Base-by-base conservation (phyloP, 2,888 invertebrate species). In the Resseliella maxima region DNA sequence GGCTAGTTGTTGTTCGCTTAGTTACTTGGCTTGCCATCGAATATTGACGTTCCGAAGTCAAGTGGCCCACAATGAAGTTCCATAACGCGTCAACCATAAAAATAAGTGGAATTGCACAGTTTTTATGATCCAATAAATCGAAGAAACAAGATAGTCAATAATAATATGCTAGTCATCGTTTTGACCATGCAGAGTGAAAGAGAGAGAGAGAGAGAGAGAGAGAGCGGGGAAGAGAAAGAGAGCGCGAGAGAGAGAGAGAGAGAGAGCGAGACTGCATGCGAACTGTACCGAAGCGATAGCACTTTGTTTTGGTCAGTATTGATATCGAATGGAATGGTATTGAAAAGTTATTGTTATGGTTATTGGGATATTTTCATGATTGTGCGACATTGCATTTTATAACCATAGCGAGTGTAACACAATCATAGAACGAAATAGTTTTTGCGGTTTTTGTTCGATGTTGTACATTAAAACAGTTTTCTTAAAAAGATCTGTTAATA, bases 21-120 rank as follows among this genome's bases (percentile, higher is more conserved):
- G n/a, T 24, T 24, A n/a, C n/a, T 59, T 59, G 59, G 59, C 24
- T 3, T 50, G 10, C 2, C 12, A 12, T 12, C 5, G 41, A 5
- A 50, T 18, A 50, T 12, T 8, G 59, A 31, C 31, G 59, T 59
- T 24, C n/a, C 59, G 31, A 72, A 31, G 72, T 72, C 72, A 72
- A 72, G 72, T 31, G 35, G 15, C 24, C 59, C n/a, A n/a, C n/a
- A 31, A 35, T 72, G 31, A 72, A 15, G 72, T 72, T 72, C 31
- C 72, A 72, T 72, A 72, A 72, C 31, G 72, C 35, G 72, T 35
- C 72, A 31, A 72, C 72, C 72, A 72, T 72, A 35, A 72, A 72
- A 72, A 0, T 27, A 72, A 72, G 35, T 72, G 72, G 15, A 72
- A 72, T 72, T 35, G 35, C 72, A 72, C 10, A 15, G 15, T 31